Percentiles rank a stretch among this genome's conserved stretches.
These are phyloP conservation scores for Tachystola acroxantha DNA, from an alignment of 2,888 invertebrate species.

Conservation along the genomic window DNA sequence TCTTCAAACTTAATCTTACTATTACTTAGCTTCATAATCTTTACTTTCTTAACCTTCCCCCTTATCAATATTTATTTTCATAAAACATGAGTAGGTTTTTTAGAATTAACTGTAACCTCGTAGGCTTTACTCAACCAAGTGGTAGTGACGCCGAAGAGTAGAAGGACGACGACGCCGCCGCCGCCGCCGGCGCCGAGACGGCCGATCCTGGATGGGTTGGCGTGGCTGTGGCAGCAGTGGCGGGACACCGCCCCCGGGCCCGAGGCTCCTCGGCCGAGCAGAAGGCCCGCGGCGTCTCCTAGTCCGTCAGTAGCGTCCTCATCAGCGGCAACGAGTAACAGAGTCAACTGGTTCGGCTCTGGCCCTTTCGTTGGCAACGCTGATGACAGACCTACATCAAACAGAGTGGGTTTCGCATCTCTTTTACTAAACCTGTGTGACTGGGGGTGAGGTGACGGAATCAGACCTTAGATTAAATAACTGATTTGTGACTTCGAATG, in stretches of 20 bases:
- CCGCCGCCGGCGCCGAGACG: slow-evolving; percentile 62
- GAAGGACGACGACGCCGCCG: slow-evolving; percentile 55
- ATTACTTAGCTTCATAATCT: slow-evolving; percentile 1
- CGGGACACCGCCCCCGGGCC: slow-evolving; percentile 69
- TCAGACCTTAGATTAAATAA: slow-evolving; percentile 60
- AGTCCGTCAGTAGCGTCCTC: slow-evolving; percentile 36
- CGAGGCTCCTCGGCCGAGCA: slow-evolving; percentile 35
- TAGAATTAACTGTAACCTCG: slow-evolving; percentile 57
- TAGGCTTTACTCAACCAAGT: slow-evolving; percentile 79
- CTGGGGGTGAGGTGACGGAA: slow-evolving; percentile 66
- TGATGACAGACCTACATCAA: slow-evolving; percentile 48
- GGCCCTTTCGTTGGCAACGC: slow-evolving; percentile 73
- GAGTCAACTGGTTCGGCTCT: slow-evolving; percentile 69
- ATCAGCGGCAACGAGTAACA: slow-evolving; percentile 48
- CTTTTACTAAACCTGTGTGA: slow-evolving; percentile 66
- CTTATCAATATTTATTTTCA: slow-evolving; percentile 3
- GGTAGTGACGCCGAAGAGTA: slow-evolving; percentile 73
- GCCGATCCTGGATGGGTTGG: slow-evolving; percentile 75
- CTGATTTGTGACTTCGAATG: slow-evolving; percentile 13
- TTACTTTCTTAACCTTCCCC: not conserved
- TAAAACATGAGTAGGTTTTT: slow-evolving; percentile 18
- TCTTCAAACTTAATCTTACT: not conserved
- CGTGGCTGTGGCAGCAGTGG: slow-evolving; percentile 80
- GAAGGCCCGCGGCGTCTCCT: slow-evolving; percentile 39
- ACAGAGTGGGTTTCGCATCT: slow-evolving; percentile 74